These are phyloP conservation scores for Cantharis flavilabris DNA, from an alignment of 2,888 invertebrate genomes.

Conservation along the genomic window DNA sequence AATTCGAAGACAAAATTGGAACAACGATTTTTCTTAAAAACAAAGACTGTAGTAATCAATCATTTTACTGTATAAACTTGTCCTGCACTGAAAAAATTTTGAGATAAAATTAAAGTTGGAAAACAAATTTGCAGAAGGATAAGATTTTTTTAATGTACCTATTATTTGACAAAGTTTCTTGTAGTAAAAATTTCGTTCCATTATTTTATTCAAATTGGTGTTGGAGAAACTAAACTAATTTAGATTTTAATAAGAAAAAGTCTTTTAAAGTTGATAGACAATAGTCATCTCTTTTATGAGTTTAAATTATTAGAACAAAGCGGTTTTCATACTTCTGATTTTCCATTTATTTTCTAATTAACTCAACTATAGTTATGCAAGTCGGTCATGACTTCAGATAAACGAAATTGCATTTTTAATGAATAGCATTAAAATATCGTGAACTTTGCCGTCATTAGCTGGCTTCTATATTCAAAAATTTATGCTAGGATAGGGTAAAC, in stretches of 20 bases:
- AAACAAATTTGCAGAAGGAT: neutral
- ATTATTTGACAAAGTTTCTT: neutral
- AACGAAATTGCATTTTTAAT: conserved; percentile 20
- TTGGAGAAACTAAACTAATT: neutral
- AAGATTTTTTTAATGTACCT: neutral
- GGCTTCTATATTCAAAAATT: conserved; percentile 1
- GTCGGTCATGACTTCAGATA: conserved; percentile 17
- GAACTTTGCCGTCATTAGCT: conserved; percentile 10
- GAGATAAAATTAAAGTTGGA: neutral
- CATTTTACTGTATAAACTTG: neutral
- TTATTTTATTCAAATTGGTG: neutral
- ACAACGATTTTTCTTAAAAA: neutral
- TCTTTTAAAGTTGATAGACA: neutral
- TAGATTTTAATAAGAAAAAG: neutral
- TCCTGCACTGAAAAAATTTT: neutral
- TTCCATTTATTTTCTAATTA: conserved; percentile 21
- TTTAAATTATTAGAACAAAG: conserved; percentile 13
- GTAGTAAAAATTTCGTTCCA: neutral
- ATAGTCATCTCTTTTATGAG: neutral
- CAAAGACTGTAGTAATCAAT: neutral
- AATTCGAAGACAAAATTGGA: neutral
- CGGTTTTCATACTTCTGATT: conserved; percentile 5
- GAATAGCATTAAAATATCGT: conserved; percentile 7
- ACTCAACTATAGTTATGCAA: conserved; percentile 15
- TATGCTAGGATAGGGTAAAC: neutral